Evolutionary conservation across 2,888 invertebrate species (phyloP).

Genomic region (Muscina levida): DNA sequence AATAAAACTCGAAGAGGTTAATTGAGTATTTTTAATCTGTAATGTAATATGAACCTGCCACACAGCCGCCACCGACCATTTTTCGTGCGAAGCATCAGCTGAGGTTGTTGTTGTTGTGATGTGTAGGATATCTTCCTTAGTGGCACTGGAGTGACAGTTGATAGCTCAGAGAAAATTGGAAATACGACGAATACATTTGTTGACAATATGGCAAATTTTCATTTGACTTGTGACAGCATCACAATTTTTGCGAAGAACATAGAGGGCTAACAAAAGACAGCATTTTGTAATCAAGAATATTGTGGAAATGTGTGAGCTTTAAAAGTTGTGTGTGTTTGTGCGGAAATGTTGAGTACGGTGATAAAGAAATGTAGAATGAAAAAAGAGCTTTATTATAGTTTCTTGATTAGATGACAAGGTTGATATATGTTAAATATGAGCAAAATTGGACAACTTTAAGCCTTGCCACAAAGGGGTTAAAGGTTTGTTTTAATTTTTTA

Average conservation of each 20-base stretch:
- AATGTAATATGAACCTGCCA: background rate
- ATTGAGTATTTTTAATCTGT: slow-evolving; percentile 8
- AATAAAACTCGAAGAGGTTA: background rate
- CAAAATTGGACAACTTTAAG: too few relatives aligned
- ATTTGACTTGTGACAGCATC: slow-evolving; percentile 1
- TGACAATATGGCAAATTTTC: background rate
- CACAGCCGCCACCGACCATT: background rate
- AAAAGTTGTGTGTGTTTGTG: too few relatives aligned
- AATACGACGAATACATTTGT: background rate
- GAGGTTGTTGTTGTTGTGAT: background rate
- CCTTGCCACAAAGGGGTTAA: too few relatives aligned
- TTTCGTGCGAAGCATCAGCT: background rate
- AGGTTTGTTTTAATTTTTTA: too few relatives aligned
- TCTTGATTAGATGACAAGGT: too few relatives aligned
- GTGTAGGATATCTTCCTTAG: too few relatives aligned
- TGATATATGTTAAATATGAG: too few relatives aligned
- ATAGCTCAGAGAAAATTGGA: slow-evolving; percentile 10
- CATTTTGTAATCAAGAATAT: too few relatives aligned
- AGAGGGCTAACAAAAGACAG: background rate
- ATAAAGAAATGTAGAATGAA: too few relatives aligned
- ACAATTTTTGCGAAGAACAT: background rate
- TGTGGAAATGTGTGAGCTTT: too few relatives aligned
- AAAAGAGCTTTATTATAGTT: too few relatives aligned
- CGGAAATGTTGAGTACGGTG: too few relatives aligned
- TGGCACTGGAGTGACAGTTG: background rate